Base-by-base conservation (phyloP, 1,140 invertebrate genomes). In the Ips typographus region DNA sequence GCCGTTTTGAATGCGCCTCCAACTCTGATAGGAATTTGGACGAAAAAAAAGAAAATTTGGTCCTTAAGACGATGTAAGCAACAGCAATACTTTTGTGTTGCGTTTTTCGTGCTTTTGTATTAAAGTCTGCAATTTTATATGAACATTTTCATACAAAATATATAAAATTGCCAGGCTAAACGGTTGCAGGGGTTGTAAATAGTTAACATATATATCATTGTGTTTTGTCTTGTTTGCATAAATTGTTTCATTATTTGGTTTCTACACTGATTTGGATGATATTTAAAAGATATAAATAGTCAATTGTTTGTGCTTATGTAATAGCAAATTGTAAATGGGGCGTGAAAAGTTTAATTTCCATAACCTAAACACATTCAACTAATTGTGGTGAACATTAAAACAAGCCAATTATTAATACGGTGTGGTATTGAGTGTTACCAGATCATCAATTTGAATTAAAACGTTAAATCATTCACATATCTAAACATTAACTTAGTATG, bases 51-150 rank as follows among this genome's bases (percentile, higher is more conserved):
- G 63, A 65, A 70, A 65, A 51, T 59, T 42, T 70, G 59, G 59
- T 70, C 68, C 22, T 60, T 70, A 60, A 57, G 51, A 58, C 53
- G 63, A 70, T 70, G 68, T 70, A 70, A 70, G 68, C 68, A 42
- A 42, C 57, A n/a, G 42, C 7, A 59, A 42, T 8, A 42, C 41
- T 42, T 40, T 59, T 38, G n/a, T 59, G 57, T 59, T 59, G 57
- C 39, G 57, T 59, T 59, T 59, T 8, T 5, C 40, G 38, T 59
- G 57, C 57, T 59, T 59, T 2, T 49, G 44, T 49, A 3, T 49
- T 49, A 49, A 49, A 8, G 3, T 49, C 22, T 49, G 44, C 44
- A 49, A 2, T 6, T 3, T 22, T 49, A 6, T 49, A 49, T 49
- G 1, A 49, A 3, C 1, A 49, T 8, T 49, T 49, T 49, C 3